Percentiles rank a stretch among this genome's conserved stretches.
Evolutionary conservation across 2,113 vertebrate species (phyloP).

Genomic region (Larimichthys crocea): DNA sequence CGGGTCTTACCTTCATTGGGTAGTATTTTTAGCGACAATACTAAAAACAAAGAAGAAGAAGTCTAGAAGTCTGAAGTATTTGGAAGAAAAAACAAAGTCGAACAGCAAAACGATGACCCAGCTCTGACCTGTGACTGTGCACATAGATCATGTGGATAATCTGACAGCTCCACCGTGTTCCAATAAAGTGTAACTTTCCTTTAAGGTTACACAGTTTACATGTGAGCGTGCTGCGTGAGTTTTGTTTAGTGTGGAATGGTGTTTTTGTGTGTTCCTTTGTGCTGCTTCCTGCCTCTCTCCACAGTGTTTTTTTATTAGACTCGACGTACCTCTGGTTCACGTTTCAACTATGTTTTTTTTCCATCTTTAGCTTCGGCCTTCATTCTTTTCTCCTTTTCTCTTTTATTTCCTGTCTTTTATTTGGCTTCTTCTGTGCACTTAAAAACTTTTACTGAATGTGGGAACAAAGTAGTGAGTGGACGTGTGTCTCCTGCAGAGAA

Average conservation of each 20-base stretch:
- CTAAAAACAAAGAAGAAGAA: not conserved
- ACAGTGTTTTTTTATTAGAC: conserved; percentile 49
- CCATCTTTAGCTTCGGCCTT: conserved; percentile 62
- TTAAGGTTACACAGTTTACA: not conserved
- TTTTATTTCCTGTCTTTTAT: conserved; percentile 62
- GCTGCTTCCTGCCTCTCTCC: conserved; percentile 43
- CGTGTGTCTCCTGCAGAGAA: conserved; percentile 35
- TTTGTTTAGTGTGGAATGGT: not conserved
- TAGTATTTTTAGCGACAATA: too few species aligned
- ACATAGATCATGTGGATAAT: too few species aligned
- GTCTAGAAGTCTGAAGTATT: not conserved
- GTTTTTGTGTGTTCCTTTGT: conserved; percentile 35
- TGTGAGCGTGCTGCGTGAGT: not conserved
- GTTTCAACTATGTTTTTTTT: conserved; percentile 52
- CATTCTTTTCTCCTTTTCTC: conserved; percentile 53
- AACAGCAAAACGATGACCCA: not conserved
- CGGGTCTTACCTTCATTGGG: too few species aligned
- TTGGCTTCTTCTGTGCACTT: conserved; percentile 38
- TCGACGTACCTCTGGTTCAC: conserved; percentile 55
- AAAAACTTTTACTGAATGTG: conserved; percentile 60
- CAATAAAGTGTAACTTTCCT: not conserved
- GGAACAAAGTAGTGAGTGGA: conserved; percentile 45
- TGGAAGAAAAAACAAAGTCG: not conserved
- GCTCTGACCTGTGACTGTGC: not conserved
- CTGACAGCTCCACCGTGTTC: not conserved